Conservation (phyloP, 2,888 invertebrate genomes). For the Crematogaster levior region DNA sequence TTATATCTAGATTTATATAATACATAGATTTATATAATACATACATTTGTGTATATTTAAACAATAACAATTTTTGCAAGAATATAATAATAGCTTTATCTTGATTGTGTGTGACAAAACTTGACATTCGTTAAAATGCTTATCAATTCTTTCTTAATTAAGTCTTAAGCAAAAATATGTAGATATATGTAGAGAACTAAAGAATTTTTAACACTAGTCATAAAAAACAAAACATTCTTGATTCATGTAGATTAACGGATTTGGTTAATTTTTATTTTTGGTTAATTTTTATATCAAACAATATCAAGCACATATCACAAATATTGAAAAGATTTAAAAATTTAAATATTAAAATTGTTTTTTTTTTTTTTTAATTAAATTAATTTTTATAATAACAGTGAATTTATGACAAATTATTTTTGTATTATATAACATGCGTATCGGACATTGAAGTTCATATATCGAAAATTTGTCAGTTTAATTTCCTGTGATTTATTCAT, state of each 20-base stretch:
- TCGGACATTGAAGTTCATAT: conserved; percentile 21
- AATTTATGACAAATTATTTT: background rate
- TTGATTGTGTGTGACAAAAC: too few relatives aligned
- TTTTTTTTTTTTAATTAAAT: background rate
- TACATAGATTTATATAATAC: background rate
- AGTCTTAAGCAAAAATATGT: background rate
- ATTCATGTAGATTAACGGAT: background rate
- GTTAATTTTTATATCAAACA: too few relatives aligned
- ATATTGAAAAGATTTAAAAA: background rate
- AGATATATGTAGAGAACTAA: background rate
- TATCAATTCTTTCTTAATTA: too few relatives aligned
- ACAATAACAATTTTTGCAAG: too few relatives aligned
- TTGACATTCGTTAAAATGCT: too few relatives aligned
- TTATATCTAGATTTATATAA: too few relatives aligned
- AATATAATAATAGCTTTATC: too few relatives aligned
- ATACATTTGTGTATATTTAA: background rate
- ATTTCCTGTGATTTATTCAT: conserved; percentile 38
- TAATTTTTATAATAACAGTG: background rate
- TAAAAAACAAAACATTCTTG: background rate
- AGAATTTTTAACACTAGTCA: background rate
- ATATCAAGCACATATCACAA: background rate
- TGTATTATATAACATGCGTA: background rate
- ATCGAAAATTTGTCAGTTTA: conserved; percentile 49
- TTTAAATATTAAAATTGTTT: too few relatives aligned
- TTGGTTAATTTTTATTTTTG: background rate